phyloP scores from a whole-genome alignment of 2,888 invertebrate species.

The Neuroscelio doddi region DNA sequence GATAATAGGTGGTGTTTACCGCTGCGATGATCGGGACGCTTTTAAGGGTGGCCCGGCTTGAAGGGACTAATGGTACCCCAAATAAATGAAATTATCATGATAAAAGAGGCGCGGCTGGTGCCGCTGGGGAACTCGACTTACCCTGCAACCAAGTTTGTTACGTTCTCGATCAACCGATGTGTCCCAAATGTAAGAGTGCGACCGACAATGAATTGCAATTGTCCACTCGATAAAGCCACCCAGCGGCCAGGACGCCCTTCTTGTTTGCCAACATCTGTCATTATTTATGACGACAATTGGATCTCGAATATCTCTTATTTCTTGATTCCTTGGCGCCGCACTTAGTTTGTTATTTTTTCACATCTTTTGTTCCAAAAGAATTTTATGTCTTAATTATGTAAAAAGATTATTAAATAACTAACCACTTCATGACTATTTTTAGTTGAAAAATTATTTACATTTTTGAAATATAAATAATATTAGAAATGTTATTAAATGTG shows the following conservation, averaged over 20 bases:
- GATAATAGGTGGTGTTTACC: constrained; percentile 68
- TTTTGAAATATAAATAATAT: too few species aligned
- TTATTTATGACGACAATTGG: constrained; percentile 57
- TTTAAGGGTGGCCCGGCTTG: constrained; percentile 62
- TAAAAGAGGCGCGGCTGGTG: constrained; percentile 55
- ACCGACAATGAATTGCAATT: constrained; percentile 60
- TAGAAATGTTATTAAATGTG: too few species aligned
- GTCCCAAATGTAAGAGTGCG: constrained; percentile 54
- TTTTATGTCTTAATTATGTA: too few species aligned
- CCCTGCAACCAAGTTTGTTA: constrained; percentile 38
- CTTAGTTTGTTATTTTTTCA: too few species aligned
- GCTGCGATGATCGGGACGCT: constrained; percentile 64
- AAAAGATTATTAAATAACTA: too few species aligned
- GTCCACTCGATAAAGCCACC: constrained; percentile 66
- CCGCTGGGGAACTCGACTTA: constrained; percentile 19
- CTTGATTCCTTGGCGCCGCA: constrained; percentile 40
- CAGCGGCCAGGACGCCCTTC: constrained; percentile 56
- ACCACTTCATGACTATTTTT: too few species aligned
- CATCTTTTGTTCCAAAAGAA: too few species aligned
- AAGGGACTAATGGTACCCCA: constrained; percentile 66
- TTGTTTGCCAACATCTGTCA: constrained; percentile 71
- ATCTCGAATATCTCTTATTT: constrained; percentile 12
- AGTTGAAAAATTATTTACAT: too few species aligned
- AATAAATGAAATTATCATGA: constrained; percentile 71
- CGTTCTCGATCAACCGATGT: constrained; percentile 35